A percentile compares a stretch with the other conserved stretches of the same genome.
These are phyloP conservation scores for Ormyrus thymus DNA, from an alignment of 2,888 invertebrate genomes.

Conservation along the genomic window DNA sequence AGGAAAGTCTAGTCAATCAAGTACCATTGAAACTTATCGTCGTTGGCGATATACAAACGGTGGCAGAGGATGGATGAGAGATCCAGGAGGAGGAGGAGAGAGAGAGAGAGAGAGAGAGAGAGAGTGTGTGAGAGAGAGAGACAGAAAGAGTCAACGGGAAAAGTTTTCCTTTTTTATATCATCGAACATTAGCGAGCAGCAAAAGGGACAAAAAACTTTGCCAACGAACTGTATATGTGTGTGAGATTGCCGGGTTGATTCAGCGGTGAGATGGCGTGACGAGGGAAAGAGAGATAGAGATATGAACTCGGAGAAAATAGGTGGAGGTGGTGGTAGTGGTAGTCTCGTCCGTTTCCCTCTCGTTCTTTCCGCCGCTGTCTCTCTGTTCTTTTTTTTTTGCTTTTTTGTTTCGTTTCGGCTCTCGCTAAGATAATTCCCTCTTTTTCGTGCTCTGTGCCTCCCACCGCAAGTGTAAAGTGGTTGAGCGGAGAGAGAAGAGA, in stretches of 20 bases:
- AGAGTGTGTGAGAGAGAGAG: constrained; percentile 48
- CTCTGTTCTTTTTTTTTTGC: too few relatives aligned
- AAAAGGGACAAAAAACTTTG: constrained; percentile 68
- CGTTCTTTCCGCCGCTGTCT: too few relatives aligned
- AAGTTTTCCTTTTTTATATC: constrained; percentile 31
- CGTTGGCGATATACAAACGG: constrained; percentile 38
- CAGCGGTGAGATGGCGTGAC: constrained; percentile 70
- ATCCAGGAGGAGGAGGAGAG: constrained; percentile 8
- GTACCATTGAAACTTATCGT: constrained; percentile 46
- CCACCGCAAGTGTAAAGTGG: neutral
- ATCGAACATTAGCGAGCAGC: constrained; percentile 71
- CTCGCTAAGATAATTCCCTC: too few relatives aligned
- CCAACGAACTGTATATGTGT: constrained; percentile 70
- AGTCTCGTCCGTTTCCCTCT: too few relatives aligned
- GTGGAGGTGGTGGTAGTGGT: too few relatives aligned
- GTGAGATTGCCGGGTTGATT: constrained; percentile 63
- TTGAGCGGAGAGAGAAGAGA: neutral
- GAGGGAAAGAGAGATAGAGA: constrained; percentile 58
- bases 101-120: constrained; percentile 17
- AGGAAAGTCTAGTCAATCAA: constrained; percentile 17
- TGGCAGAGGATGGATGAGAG: constrained; percentile 51
- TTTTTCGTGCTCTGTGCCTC: too few relatives aligned
- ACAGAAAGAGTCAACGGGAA: constrained; percentile 50
- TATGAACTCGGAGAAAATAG: too few relatives aligned
- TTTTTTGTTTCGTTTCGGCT: too few relatives aligned